Conservation (phyloP, 2,888 invertebrate genomes). For the Latrodectus hesperus region DNA sequence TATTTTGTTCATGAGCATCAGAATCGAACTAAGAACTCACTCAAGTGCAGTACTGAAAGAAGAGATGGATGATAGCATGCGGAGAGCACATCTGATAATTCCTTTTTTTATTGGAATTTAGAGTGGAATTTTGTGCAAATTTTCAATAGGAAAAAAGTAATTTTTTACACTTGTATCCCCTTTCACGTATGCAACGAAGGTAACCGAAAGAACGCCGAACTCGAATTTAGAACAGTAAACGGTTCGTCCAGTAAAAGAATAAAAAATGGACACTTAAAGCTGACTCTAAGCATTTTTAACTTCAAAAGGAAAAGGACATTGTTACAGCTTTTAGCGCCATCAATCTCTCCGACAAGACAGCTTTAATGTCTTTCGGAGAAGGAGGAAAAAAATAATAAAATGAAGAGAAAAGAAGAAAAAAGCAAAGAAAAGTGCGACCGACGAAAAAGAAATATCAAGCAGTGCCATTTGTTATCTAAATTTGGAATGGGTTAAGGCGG, state of each 20-base stretch:
- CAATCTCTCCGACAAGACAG: background rate
- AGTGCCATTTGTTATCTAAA: background rate
- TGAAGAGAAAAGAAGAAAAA: background rate
- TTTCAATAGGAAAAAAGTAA: too few relatives aligned
- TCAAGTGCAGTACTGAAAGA: too few relatives aligned
- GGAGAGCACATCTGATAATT: too few relatives aligned
- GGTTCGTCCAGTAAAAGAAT: background rate
- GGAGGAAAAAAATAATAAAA: constrained; percentile 3
- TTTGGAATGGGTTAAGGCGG: background rate
- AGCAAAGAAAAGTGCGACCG: background rate
- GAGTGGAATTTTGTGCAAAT: too few relatives aligned
- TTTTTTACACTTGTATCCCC: too few relatives aligned
- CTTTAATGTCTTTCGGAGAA: background rate
- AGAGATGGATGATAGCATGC: too few relatives aligned
- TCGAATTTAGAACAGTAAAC: background rate
- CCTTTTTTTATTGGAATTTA: too few relatives aligned
- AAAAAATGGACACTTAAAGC: constrained; percentile 4
- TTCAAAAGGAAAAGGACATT: constrained; percentile 1
- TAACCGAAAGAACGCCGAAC: background rate
- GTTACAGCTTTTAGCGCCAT: constrained; percentile 3
- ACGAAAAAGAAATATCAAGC: constrained; percentile 13
- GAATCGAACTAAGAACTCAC: too few relatives aligned
- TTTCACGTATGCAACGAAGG: background rate
- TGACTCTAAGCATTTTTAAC: constrained; percentile 1
- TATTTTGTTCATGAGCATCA: too few relatives aligned